phyloP scores from a whole-genome alignment of 1,140 invertebrate genomes.

The Tetramorium simillimum region DNA sequence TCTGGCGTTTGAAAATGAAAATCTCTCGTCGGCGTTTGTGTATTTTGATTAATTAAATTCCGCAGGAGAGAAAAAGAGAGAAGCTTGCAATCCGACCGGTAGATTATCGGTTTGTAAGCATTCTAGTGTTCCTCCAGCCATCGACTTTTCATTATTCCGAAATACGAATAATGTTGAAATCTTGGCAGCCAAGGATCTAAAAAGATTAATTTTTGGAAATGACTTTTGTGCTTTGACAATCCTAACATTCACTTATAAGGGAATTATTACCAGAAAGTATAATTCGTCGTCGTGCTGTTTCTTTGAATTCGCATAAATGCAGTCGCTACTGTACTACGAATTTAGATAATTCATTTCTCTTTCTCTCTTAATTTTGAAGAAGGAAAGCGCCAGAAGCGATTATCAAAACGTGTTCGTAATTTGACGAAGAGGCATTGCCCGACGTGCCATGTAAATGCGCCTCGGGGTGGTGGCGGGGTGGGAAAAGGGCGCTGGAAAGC shows the following conservation, averaged over 20 bases:
- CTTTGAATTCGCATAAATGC: background rate
- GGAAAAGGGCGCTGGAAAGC: constrained; percentile 3
- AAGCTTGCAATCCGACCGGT: background rate
- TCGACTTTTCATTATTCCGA: background rate
- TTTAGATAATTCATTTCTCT: background rate
- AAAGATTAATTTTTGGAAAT: background rate
- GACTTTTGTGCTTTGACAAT: background rate
- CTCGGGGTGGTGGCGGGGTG: background rate
- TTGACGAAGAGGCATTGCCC: constrained; percentile 29
- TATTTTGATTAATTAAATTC: constrained; percentile 72
- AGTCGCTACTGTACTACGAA: background rate
- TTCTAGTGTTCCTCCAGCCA: background rate
- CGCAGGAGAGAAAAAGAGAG: background rate
- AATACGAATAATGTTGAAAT: background rate
- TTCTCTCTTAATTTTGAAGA: background rate
- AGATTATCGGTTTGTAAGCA: constrained; percentile 31
- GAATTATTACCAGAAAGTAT: background rate
- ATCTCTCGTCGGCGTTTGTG: constrained; percentile 52
- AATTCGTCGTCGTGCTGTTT: background rate
- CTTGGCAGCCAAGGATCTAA: no score
- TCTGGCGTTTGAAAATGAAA: background rate
- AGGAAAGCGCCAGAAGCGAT: background rate
- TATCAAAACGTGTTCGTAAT: constrained; percentile 42
- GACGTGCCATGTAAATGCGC: constrained; percentile 37
- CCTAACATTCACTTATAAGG: background rate